Evolutionary conservation across 2,888 invertebrate genomes (phyloP), one percentile per base, ranked within the genome.

Genomic region (Orchesellides sinensis): DNA sequence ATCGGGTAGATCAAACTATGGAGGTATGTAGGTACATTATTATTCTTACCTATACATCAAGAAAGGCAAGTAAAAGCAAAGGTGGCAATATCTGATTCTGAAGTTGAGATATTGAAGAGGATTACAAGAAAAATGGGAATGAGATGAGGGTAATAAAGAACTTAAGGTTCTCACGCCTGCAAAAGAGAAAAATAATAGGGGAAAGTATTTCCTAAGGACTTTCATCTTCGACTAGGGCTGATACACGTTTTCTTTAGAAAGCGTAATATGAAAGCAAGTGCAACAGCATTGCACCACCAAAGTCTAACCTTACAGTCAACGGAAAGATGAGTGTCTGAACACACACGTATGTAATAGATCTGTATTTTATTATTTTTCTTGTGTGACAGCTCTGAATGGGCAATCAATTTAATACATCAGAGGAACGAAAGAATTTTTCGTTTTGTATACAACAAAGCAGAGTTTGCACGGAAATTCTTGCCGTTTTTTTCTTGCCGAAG

Each of bases 51-150:
- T n/a, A n/a, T n/a, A n/a, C n/a, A n/a, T n/a, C n/a, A n/a, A n/a
- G n/a, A n/a, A n/a, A n/a, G 45, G 66, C 23, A 40, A 70, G 70
- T 70, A n/a, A 63, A 73, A 61, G 66, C 35, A 23, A 79, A 70
- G 72, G 65, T 72, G 78, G 79, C 65, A 79, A 72, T 74, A 80
- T 80, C 83, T 83, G 80, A 83, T 35, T 70, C 59, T 80, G 83
- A 80, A 75, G 83, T 83, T 83, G 83, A 83, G 80, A 73, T 75
- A 80, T 80, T 72, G 78, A 69, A 78, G 78, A 69, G 78, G 78
- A 61, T 69, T 78, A 52, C 61, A 61, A 78, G 69, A 69, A 69
- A 70, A 78, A 78, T 78, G 78, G 79, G 70, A 52, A 40, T 56
- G 70, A 63, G 72, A 72, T 65, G 65, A 72, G 63, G 65, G 79